Evolutionary conservation across 1,140 invertebrate species (phyloP), one percentile per base, ranked within the genome.

Genomic region (Hycleus phaleratus): DNA sequence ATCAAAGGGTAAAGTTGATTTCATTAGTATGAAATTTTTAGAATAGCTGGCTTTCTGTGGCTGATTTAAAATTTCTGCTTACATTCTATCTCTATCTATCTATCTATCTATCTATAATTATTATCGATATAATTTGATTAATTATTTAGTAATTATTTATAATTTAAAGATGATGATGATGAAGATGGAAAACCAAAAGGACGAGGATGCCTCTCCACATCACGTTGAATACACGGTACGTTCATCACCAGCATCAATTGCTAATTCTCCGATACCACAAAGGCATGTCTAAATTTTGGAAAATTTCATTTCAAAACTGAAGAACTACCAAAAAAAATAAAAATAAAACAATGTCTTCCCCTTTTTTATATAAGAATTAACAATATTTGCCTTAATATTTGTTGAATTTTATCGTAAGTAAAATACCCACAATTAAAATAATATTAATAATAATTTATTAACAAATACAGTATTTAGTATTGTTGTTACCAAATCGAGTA

Each of bases 111-210:
- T 42, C 11, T 8, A 42, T n/a, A 42, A 42, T 42, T 42, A 39
- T 39, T 39, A 39, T 39, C 10, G 6, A 10, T 10, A 7, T 39
- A 6, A 7, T n/a, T 11, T 6, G 11, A 42, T 42, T 42, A 8
- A 42, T 7, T n/a, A 6, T 7, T 10, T 0, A 11, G 3, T 42
- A n/a, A 10, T n/a, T 42, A 7, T 42, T 5, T 42, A 9, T n/a
- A 10, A 42, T 42, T n/a, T 42, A 11, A n/a, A 11, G 11, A n/a
- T 42, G 9, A 42, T 42, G 40, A 42, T 42, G 73, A 74, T 60
- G 73, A 76, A 64, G 71, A 73, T 56, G 69, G 71, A 67, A 69
- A 72, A 66, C 66, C 71, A 58, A 68, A 73, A 70, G 74, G 73
- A 58, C 58, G 73, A 71, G 73, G 71, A 56, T 76, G 73, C 65